Conservation (phyloP, 2,113 vertebrate genomes). For the Heloderma charlesbogerti region DNA sequence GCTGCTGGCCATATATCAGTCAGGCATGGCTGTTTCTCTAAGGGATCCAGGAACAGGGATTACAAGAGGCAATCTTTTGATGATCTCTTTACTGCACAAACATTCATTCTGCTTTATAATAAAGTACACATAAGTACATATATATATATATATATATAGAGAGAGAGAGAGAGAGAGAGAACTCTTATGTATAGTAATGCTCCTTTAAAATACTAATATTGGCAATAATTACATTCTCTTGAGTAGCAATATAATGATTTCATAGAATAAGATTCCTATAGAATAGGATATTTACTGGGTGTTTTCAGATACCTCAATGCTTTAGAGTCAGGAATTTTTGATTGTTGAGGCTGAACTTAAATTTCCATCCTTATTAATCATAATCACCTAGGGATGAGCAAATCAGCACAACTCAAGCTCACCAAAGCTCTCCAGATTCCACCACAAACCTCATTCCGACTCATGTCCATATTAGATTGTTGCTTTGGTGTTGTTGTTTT, state of each 20-base stretch:
- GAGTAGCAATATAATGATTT: neutral
- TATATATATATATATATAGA: too few species aligned
- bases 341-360: neutral
- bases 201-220: neutral
- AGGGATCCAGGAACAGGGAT: conserved; percentile 34
- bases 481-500: too few species aligned
- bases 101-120: conserved; percentile 28
- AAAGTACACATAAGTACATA: neutral
- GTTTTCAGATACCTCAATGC: neutral
- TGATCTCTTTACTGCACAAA: conserved; percentile 36
- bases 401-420: too few species aligned
- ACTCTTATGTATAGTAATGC: conserved; percentile 5
- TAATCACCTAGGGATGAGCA: too few species aligned
- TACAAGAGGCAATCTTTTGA: conserved; percentile 17
- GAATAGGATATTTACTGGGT: neutral
- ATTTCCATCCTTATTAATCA: neutral
- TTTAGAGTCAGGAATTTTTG: neutral
- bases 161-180: neutral
- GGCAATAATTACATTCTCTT: neutral
- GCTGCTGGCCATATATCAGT: conserved; percentile 38
- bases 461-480: too few species aligned
- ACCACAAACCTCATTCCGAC: too few species aligned
- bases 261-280: neutral
- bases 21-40: conserved; percentile 25
- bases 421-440: too few species aligned